phyloP scores from a whole-genome alignment of 2,113 vertebrate genomes.

The Solea solea region DNA sequence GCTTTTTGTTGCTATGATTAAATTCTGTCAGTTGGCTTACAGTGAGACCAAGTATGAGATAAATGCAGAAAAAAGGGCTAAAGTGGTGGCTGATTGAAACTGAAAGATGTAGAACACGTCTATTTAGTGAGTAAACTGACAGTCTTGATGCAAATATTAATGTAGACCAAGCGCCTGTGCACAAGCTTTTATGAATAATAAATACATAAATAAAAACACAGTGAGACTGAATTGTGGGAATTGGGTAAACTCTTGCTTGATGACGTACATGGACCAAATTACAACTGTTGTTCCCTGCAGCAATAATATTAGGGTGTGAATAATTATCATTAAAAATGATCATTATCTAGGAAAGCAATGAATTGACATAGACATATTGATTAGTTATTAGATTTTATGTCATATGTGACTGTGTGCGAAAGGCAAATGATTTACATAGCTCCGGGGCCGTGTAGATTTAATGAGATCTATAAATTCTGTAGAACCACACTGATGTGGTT shows the following conservation, averaged over 20 bases:
- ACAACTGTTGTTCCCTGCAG: not conserved
- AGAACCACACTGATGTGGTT: too few species aligned
- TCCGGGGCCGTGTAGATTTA: too few species aligned
- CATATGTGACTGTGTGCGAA: not conserved
- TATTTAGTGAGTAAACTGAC: not conserved
- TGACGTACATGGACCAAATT: too few species aligned
- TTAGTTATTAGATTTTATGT: not conserved
- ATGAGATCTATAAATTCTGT: too few species aligned
- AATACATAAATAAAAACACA: too few species aligned
- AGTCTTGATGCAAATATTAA: not conserved
- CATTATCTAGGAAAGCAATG: too few species aligned
- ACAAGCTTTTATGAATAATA: not conserved
- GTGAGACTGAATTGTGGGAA: too few species aligned
- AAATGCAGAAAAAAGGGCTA: too few species aligned
- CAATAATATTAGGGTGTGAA: not conserved
- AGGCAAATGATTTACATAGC: not conserved
- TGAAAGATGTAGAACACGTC: not conserved
- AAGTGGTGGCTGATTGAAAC: not conserved
- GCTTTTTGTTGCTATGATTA: not conserved
- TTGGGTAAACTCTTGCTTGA: too few species aligned
- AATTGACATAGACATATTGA: not conserved
- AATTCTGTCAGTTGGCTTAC: not conserved
- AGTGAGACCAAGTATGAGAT: too few species aligned
- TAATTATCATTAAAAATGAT: not conserved
- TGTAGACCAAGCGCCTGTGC: not conserved